A percentile compares a stretch with the other conserved stretches of the same genome.
These are phyloP conservation scores for Campylorhamphus procurvoides DNA, from an alignment of 2,113 vertebrate species.

Conservation along the genomic window DNA sequence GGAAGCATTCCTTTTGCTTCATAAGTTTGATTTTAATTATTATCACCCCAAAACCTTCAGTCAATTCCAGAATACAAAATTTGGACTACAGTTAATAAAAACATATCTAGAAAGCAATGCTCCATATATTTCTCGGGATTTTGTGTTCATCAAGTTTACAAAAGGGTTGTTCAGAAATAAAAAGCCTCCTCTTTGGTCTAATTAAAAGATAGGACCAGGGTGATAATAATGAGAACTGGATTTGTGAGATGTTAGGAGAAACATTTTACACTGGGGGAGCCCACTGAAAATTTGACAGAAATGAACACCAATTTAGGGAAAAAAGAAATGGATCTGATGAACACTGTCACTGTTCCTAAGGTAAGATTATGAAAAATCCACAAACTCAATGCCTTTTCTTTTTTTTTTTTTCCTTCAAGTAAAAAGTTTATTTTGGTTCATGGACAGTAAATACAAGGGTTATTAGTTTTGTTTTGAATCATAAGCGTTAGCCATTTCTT, in stretches of 20 bases:
- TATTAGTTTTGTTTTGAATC: background rate
- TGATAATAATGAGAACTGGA: background rate
- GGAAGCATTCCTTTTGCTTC: background rate
- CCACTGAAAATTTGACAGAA: background rate
- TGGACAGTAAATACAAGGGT: background rate
- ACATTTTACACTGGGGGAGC: background rate
- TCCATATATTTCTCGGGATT: background rate
- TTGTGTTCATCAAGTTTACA: background rate
- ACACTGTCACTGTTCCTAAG: background rate
- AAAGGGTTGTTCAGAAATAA: background rate
- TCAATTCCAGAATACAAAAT: conserved; percentile 33
- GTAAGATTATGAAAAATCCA: background rate
- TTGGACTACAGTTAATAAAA: background rate
- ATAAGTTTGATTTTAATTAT: conserved; percentile 23
- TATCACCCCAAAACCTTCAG: background rate
- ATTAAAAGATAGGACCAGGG: background rate
- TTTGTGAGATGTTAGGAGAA: background rate
- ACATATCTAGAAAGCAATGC: background rate
- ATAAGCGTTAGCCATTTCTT: background rate
- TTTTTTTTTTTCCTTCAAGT: background rate
- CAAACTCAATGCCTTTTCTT: background rate
- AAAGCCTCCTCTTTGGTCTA: background rate
- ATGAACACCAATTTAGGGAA: background rate
- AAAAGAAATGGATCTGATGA: background rate
- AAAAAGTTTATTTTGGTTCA: background rate